phyloP scores from a whole-genome alignment of 2,888 invertebrate species.

The Lymantria monacha region DNA sequence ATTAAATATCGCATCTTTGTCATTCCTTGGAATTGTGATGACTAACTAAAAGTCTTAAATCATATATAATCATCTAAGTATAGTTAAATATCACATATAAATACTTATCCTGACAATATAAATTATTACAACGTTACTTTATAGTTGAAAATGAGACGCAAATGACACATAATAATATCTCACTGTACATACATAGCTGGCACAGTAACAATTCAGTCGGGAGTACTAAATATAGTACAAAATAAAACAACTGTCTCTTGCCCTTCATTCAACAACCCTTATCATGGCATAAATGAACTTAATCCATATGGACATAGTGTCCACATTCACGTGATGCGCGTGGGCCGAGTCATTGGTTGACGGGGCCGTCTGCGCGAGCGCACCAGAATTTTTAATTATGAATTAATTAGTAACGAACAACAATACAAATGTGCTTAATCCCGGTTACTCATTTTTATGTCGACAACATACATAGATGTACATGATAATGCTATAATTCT shows the following conservation, averaged over 20 bases:
- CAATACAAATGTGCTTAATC: slow-evolving; percentile 73
- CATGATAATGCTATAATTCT: slow-evolving; percentile 1
- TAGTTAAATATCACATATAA: background rate
- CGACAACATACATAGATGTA: slow-evolving; percentile 22
- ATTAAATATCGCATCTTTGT: slow-evolving; percentile 20
- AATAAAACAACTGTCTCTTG: slow-evolving; percentile 81
- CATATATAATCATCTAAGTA: background rate
- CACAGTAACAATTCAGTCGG: slow-evolving; percentile 78
- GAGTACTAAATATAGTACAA: slow-evolving; percentile 80
- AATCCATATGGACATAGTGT: slow-evolving; percentile 52
- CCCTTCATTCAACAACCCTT: slow-evolving; percentile 71
- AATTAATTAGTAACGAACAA: slow-evolving; percentile 79
- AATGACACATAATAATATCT: slow-evolving; percentile 50
- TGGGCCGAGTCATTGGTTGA: slow-evolving; percentile 70
- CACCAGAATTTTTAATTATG: slow-evolving; percentile 82
- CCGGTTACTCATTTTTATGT: slow-evolving; percentile 50
- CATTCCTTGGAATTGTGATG: slow-evolving; percentile 23
- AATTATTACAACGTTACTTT: background rate
- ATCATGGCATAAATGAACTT: slow-evolving; percentile 53
- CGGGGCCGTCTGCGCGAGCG: slow-evolving; percentile 70
- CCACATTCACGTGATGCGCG: slow-evolving; percentile 50
- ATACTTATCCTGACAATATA: background rate
- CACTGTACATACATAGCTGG: slow-evolving; percentile 62
- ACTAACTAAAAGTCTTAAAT: slow-evolving; percentile 17
- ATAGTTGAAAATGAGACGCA: background rate